Percentiles rank a stretch among this genome's conserved stretches.
Conservation (phyloP, 1,140 invertebrate genomes). For the Ceratitis capitata region DNA sequence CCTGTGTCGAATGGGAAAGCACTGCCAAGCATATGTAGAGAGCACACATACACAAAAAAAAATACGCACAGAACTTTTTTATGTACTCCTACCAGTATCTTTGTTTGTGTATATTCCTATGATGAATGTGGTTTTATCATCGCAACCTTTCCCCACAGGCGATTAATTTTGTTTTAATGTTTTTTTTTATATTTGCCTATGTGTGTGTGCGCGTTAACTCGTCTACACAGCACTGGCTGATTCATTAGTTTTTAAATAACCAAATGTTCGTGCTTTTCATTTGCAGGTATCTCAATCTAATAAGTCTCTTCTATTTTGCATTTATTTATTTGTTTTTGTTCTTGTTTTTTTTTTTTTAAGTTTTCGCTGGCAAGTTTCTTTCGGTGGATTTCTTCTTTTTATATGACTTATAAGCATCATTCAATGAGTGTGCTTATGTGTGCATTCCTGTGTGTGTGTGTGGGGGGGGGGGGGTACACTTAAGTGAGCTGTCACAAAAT, state of each 20-base stretch:
- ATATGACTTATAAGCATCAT: background rate
- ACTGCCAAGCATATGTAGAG: no score
- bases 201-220: background rate
- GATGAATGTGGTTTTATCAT: background rate
- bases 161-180: background rate
- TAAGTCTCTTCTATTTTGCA: background rate
- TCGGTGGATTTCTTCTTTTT: background rate
- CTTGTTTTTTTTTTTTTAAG: no score
- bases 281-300: constrained; percentile 14
- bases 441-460: background rate
- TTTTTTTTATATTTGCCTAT: background rate
- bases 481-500: background rate
- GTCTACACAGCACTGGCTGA: background rate
- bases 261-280: background rate
- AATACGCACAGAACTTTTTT: no score
- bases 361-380: background rate
- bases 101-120: no score
- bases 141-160: background rate
- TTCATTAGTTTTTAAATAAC: constrained; percentile 21
- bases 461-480: no score
- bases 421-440: background rate
- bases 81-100: no score
- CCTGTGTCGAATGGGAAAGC: background rate
- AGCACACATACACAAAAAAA: background rate
- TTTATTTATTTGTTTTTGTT: no score